Conservation (phyloP, 1,140 invertebrate genomes). For the Scaptomyza montana region DNA sequence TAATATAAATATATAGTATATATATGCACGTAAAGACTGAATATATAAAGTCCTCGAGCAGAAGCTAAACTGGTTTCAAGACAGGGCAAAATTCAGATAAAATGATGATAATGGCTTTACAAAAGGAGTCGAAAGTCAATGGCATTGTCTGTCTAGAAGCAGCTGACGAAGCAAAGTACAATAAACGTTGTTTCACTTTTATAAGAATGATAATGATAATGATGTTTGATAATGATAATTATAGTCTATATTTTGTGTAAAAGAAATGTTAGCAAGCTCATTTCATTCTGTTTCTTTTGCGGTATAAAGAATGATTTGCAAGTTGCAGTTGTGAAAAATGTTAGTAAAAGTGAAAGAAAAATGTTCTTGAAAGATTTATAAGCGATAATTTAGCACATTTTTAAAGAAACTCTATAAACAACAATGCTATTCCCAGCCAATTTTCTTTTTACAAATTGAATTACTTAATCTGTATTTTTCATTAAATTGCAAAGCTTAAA, state of each 20-base stretch:
- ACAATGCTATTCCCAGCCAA: no score
- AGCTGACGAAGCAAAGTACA: slow-evolving; percentile 36
- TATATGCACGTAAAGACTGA: no score
- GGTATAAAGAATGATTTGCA: no score
- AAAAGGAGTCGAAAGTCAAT: slow-evolving; percentile 19
- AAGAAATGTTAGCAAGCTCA: not conserved
- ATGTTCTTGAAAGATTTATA: not conserved
- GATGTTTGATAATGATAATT: slow-evolving; percentile 1
- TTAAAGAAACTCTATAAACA: not conserved
- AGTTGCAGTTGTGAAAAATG: no score
- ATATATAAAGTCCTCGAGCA: slow-evolving; percentile 3
- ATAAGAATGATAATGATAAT: slow-evolving; percentile 51
- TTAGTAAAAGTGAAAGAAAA: no score
- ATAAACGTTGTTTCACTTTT: slow-evolving; percentile 50
- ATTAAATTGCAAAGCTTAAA: no score
- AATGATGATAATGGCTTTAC: slow-evolving; percentile 34
- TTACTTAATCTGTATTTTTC: slow-evolving; percentile 1
- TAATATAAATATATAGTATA: no score
- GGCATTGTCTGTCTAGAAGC: slow-evolving; percentile 39
- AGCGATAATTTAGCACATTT: no score
- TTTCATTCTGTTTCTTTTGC: not conserved
- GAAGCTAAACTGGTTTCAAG: slow-evolving; percentile 28
- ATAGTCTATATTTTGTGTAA: not conserved
- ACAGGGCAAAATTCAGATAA: slow-evolving; percentile 54
- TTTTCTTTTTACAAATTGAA: not conserved